Percentiles rank a stretch among this genome's conserved stretches.
phyloP scores from a whole-genome alignment of 1,140 invertebrate species.

The Steinernema feltiae region DNA sequence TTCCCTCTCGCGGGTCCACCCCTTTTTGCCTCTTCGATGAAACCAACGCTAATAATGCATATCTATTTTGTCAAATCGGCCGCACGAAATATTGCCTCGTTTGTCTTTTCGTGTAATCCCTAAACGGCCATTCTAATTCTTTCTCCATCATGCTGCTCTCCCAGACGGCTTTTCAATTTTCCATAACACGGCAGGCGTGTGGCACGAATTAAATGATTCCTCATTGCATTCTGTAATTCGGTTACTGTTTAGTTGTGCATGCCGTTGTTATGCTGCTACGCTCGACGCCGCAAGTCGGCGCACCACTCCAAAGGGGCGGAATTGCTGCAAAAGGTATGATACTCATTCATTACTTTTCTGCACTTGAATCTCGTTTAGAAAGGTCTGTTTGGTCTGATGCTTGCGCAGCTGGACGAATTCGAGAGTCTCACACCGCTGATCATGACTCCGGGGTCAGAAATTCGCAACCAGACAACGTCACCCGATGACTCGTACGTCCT shows the following conservation, averaged over 20 bases:
- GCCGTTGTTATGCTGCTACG: conserved; percentile 1
- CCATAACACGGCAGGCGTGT: background rate
- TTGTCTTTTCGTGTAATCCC: conserved; percentile 9
- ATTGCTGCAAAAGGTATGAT: background rate
- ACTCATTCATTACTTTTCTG: background rate
- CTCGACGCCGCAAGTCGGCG: conserved; percentile 1
- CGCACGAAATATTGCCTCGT: background rate
- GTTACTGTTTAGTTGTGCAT: background rate
- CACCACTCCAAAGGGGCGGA: background rate
- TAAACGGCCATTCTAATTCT: conserved; percentile 12
- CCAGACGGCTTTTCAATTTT: background rate
- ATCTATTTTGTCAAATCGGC: conserved; percentile 6
- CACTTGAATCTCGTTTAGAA: conserved; percentile 22
- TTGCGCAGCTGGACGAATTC: conserved; percentile 42
- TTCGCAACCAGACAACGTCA: conserved; percentile 16
- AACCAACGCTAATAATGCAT: background rate
- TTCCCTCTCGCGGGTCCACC: no score
- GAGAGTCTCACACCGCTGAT: conserved; percentile 42
- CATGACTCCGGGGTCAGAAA: conserved; percentile 22
- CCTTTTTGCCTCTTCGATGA: background rate
- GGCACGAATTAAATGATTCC: background rate
- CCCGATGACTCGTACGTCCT: conserved; percentile 23
- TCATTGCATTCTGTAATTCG: background rate
- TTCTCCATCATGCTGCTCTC: background rate
- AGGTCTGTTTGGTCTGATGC: conserved; percentile 36